A percentile compares a stretch with the other conserved stretches of the same genome.
Conservation (phyloP, 2,113 vertebrate species). For the Periophthalmus modestus region DNA sequence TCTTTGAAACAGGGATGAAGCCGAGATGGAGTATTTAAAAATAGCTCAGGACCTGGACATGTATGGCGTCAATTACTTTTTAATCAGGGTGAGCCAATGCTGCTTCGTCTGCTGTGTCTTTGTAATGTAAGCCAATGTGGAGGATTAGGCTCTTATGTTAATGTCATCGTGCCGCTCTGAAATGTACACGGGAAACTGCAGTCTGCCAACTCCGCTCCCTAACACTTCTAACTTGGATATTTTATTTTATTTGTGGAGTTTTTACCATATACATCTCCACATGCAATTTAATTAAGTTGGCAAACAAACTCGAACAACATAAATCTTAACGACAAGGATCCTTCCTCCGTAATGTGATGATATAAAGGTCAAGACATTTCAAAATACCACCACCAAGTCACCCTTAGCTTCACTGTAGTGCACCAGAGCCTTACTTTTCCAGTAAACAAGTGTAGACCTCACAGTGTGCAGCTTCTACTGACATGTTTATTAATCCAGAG, state of each 20-base stretch:
- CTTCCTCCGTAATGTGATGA: conserved; percentile 18
- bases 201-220: no score
- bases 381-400: conserved; percentile 32
- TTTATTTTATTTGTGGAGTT: conserved; percentile 4
- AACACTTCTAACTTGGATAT: neutral
- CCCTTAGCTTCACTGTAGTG: conserved; percentile 16
- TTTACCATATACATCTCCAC: neutral
- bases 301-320: conserved; percentile 26
- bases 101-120: conserved; percentile 14
- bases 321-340: conserved; percentile 8
- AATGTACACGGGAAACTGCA: conserved; percentile 11
- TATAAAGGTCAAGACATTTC: conserved; percentile 43
- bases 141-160: conserved; percentile 5
- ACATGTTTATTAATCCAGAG: neutral
- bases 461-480: neutral
- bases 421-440: neutral
- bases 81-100: conserved; percentile 86
- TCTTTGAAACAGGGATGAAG: conserved; percentile 87
- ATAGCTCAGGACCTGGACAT: conserved; percentile 98
- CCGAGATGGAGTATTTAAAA: conserved; percentile 98
- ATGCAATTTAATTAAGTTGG: neutral
- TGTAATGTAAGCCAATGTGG: conserved; percentile 23
- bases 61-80: conserved; percentile 96
- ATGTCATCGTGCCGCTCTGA: conserved; percentile 16
- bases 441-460: conserved; percentile 25